Evolutionary conservation across 2,888 invertebrate genomes (phyloP).

Genomic region (Chymomyza fuscimana): DNA sequence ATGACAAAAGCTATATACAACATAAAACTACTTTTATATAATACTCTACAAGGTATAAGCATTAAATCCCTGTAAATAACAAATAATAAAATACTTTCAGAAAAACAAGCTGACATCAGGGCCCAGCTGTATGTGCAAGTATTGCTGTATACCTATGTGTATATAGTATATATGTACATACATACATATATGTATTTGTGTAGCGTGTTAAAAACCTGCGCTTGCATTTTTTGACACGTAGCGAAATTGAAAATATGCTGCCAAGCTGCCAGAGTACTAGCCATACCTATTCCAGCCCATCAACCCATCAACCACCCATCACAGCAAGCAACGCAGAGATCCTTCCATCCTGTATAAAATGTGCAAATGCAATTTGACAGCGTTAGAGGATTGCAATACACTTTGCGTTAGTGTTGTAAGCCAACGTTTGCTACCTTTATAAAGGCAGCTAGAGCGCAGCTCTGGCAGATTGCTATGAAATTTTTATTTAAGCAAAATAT

Average conservation of each 20-base stretch:
- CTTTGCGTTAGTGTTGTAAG: neutral
- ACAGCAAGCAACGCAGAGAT: neutral
- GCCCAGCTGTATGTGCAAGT: neutral
- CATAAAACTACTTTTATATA: neutral
- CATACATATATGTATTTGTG: constrained; percentile 1
- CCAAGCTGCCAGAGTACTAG: neutral
- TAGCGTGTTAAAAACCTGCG: constrained; percentile 36
- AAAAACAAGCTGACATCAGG: neutral
- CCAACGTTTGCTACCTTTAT: neutral
- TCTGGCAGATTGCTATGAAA: neutral
- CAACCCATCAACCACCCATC: neutral
- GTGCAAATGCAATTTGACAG: constrained; percentile 63
- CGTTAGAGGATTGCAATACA: neutral
- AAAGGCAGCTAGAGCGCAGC: neutral
- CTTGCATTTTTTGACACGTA: constrained; percentile 40
- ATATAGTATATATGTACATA: neutral
- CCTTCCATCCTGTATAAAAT: constrained; percentile 36
- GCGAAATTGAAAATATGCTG: constrained; percentile 48
- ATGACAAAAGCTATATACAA: neutral
- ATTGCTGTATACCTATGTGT: neutral
- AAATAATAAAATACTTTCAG: neutral
- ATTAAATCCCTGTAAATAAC: neutral
- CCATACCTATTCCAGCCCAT: neutral
- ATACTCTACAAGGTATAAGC: neutral
- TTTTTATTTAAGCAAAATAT: neutral